Conservation (phyloP, 2,113 vertebrate genomes). For the Rhinogobius similis region DNA sequence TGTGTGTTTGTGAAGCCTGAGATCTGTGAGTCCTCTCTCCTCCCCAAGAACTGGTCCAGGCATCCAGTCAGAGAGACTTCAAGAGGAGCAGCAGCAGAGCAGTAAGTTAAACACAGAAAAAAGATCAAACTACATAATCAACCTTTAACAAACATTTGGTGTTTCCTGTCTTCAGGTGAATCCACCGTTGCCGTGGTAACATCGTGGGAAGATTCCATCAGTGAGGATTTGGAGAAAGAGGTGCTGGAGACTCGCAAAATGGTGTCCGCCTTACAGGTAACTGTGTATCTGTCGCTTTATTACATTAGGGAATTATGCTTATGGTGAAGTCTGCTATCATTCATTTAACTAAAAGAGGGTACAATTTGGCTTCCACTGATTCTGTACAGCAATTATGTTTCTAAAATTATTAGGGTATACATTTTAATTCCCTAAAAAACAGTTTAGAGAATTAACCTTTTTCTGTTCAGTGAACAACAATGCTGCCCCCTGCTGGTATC, state of each 20-base stretch:
- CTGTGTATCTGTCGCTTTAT: background rate
- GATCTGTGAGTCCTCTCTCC: constrained; percentile 85
- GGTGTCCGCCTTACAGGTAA: constrained; percentile 86
- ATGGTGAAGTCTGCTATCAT: background rate
- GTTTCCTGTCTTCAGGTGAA: constrained; percentile 21
- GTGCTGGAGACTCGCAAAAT: constrained; percentile 94
- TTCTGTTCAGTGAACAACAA: background rate
- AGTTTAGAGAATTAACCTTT: too few relatives aligned
- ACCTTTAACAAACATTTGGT: background rate
- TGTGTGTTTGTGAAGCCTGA: constrained; percentile 74
- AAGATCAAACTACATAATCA: background rate
- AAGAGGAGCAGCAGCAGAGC: constrained; percentile 68
- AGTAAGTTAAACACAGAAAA: constrained; percentile 56
- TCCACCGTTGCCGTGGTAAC: constrained; percentile 27
- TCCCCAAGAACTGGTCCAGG: constrained; percentile 78
- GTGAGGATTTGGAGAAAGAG: constrained; percentile 90
- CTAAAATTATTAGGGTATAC: too few relatives aligned
- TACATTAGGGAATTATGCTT: background rate
- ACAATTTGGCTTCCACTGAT: background rate
- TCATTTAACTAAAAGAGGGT: background rate
- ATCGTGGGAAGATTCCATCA: constrained; percentile 84
- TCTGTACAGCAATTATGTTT: too few relatives aligned
- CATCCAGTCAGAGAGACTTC: constrained; percentile 75
- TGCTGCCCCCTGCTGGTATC: background rate
- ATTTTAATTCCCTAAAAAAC: too few relatives aligned